These are phyloP conservation scores for Drosophila acutilabella DNA, from an alignment of 2,888 invertebrate genomes.

Conservation along the genomic window DNA sequence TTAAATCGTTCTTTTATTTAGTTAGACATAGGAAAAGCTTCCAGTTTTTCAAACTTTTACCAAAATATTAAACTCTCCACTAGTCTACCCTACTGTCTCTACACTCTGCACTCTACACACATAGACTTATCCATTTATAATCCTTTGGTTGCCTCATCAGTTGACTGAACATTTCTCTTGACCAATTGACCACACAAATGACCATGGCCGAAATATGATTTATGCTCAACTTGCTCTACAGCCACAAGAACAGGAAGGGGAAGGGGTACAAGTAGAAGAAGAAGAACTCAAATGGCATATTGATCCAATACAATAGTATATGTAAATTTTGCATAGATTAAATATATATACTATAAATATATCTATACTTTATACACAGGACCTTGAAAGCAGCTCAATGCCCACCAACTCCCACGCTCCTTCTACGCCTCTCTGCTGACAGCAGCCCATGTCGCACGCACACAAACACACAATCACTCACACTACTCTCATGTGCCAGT, in stretches of 20 bases:
- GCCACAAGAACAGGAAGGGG: constrained; percentile 6
- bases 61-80: neutral
- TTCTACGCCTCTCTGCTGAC: neutral
- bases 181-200: constrained; percentile 34
- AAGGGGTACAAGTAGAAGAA: neutral
- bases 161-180: constrained; percentile 4
- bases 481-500: constrained; percentile 27
- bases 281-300: constrained; percentile 37
- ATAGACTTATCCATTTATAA: neutral
- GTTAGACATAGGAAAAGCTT: too few species aligned
- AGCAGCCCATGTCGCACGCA: constrained; percentile 4
- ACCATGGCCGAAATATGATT: constrained; percentile 35
- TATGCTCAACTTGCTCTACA: constrained; percentile 21
- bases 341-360: constrained; percentile 42
- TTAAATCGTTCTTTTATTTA: too few species aligned
- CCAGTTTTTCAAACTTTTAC: neutral
- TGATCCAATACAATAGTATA: constrained; percentile 61
- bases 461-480: constrained; percentile 4
- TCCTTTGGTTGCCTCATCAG: neutral
- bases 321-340: constrained; percentile 61
- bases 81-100: constrained; percentile 11
- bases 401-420: constrained; percentile 1
- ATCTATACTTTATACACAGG: constrained; percentile 22
- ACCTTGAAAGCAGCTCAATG: constrained; percentile 53
- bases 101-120: neutral